Base-by-base conservation (phyloP, 2,113 vertebrate species). In the Nematolebias whitei region DNA sequence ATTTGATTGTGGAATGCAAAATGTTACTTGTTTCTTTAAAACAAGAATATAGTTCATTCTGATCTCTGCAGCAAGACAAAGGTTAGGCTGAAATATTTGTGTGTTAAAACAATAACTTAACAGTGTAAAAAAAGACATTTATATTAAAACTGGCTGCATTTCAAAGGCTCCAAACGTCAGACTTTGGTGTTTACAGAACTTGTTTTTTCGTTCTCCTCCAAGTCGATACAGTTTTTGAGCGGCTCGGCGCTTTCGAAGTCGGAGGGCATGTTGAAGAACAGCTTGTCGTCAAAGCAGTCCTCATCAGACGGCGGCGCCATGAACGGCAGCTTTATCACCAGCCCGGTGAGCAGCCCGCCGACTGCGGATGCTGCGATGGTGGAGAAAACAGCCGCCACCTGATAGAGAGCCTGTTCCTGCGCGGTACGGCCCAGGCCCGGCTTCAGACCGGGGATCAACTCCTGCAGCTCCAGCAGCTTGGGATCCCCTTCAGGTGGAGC, bases 281-380 rank as follows among this genome's bases (percentile, higher is more conserved):
- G 22, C 0, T 83, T 77, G 19, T 94, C 93, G 0, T 93, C 84
- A 1, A 93, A 94, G 80, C 92, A 93, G 50, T 87, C 82, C 5
- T 45, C 26, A 45, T 93, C 79, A 0, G 90, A 66, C 0, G 89
- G 93, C 4, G 9, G 87, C 0, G 89, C 86, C 80, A 94, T 67
- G 65, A 79, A 90, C 22, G 90, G 82, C 51, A 93, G 32, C n/a
- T 84, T 91, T 58, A 95, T 71, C 0, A 45, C n/a, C 0, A 85
- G 9, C 0, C 94, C 92, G 0, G 89, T 84, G 14, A 94, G 63
- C 12, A 88, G 2, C 48, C 93, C 93, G 0, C 91, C 67, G 0
- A 90, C 12, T 39, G 87, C 11, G 0, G 94, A 88, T 5, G 68
- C 45, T 0, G 68, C 76, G 0, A 87, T 3, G 1, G 93, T 90